Conservation (phyloP, 1,140 invertebrate genomes). For the Palaemon carinicauda region DNA sequence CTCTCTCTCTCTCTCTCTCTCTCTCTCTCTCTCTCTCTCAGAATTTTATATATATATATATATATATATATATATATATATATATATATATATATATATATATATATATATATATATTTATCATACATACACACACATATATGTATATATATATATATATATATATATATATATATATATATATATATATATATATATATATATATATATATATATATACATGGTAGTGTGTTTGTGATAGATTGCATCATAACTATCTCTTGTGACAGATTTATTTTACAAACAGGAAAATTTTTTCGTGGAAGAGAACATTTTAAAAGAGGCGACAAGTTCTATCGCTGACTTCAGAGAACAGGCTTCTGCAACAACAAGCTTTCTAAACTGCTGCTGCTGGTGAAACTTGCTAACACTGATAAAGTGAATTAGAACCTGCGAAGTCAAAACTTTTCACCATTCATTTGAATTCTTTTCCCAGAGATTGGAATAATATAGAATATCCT, state of each 20-base stretch:
- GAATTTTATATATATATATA: no score
- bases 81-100: no score
- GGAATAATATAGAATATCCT: neutral
- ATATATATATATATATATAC: neutral
- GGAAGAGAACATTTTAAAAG: neutral
- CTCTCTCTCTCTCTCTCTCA: no score
- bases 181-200: no score
- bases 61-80: no score
- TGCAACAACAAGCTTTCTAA: conserved; percentile 41
- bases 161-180: no score
- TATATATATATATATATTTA: no score
- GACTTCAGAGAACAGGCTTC: conserved; percentile 9
- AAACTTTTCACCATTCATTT: neutral
- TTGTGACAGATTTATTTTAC: no score
- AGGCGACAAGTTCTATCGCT: neutral
- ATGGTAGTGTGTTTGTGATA: no score
- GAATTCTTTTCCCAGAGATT: neutral
- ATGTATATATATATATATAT: no score
- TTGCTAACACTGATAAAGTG: neutral
- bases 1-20: no score
- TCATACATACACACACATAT: no score
- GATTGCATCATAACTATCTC: neutral
- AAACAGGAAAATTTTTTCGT: neutral
- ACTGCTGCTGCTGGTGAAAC: conserved; percentile 27
- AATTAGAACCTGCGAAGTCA: neutral